A percentile compares a stretch with the other conserved stretches of the same genome.
Conservation (phyloP, 2,113 vertebrate species). For the Pipra filicauda region DNA sequence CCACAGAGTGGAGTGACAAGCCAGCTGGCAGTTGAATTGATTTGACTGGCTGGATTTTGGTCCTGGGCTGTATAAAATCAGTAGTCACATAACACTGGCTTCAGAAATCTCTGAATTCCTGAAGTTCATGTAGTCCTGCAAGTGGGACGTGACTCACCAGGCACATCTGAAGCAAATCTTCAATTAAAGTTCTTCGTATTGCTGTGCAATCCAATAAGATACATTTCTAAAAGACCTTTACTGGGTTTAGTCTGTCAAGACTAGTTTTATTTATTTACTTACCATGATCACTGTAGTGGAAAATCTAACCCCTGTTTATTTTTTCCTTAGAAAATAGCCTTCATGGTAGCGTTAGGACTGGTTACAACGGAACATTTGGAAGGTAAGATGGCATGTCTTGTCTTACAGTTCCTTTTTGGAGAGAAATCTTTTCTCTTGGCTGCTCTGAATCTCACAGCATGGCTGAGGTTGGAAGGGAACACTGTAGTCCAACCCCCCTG, state of each 20-base stretch:
- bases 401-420: not conserved
- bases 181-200: not conserved
- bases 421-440: not conserved
- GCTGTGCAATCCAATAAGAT: not conserved
- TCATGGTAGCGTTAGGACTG: constrained; percentile 96
- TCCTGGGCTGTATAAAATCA: not conserved
- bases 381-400: constrained; percentile 77
- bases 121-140: not conserved
- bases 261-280: not conserved
- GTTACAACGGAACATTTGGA: constrained; percentile 95
- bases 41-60: not conserved
- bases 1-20: not conserved
- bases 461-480: not conserved
- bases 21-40: not conserved
- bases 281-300: not conserved
- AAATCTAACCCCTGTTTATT: not conserved
- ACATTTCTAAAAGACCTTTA: not conserved
- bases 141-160: not conserved
- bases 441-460: not conserved
- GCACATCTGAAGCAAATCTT: not conserved
- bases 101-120: not conserved
- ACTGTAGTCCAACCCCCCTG: not conserved
- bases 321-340: constrained; percentile 91
- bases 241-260: not conserved
- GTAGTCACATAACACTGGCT: not conserved